Conservation (phyloP, 1,140 invertebrate genomes). For the Ceratitis capitata region DNA sequence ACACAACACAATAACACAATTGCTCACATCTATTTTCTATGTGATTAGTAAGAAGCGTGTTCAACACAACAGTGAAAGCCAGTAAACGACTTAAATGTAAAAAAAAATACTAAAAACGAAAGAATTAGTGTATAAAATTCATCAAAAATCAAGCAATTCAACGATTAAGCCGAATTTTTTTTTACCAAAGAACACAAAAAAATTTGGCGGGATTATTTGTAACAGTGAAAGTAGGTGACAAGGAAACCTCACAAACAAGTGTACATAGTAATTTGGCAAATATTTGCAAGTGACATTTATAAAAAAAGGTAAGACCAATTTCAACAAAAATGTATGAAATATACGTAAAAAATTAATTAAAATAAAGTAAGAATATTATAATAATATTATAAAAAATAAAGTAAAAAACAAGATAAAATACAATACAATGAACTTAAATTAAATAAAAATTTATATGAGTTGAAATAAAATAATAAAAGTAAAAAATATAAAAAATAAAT, state of each 20-base stretch:
- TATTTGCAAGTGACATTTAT: neutral
- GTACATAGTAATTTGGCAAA: neutral
- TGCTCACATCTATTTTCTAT: no score
- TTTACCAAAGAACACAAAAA: neutral
- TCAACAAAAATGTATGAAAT: no score
- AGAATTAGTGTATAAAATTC: neutral
- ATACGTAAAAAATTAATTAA: no score
- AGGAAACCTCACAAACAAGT: neutral
- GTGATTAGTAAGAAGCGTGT: neutral
- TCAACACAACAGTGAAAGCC: neutral
- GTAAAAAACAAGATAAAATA: no score
- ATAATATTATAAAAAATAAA: no score
- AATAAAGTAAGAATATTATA: no score
- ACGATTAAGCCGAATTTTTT: neutral
- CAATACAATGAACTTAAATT: no score
- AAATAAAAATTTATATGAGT: no score
- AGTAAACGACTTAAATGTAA: neutral
- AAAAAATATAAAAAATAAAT: no score
- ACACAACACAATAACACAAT: neutral
- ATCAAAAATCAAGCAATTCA: neutral
- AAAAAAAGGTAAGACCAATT: no score
- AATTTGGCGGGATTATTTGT: neutral
- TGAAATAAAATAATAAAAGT: no score
- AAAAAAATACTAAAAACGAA: neutral
- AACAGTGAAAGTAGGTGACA: neutral